Base-by-base conservation (phyloP, 1,140 invertebrate species). In the Drosophila azteca region DNA sequence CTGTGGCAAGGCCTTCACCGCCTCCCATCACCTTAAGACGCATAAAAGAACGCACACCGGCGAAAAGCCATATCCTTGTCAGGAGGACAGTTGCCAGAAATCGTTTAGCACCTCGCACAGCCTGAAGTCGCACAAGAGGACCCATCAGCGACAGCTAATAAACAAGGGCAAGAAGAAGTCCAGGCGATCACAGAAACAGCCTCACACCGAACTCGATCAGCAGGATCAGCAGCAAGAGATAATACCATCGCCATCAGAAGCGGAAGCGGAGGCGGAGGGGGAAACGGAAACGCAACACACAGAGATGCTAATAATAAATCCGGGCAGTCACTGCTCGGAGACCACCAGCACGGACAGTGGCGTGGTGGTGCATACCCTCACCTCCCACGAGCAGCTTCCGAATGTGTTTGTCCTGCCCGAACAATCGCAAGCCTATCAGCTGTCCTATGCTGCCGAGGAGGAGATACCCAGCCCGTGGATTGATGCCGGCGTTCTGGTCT, bases 1-100 rank as follows among this genome's bases (percentile, higher is more conserved):
- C 22, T 98, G 97, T 91, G 96, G 95, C 26, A 98, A 98, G 91
- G 95, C 97, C 0, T 99, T 99, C 91, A 97, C 97, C 6, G 97
- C 97, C 15, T 97, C 96, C 48, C 97, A 98, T 93, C 97, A 99
- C 92, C 92, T 99, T 43, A 98, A 98, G 93, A 97, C 95, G 4
- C 96, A 97, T 84, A 93, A 68, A 8, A 72, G 91, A 8, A 91
- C 87, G 35, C 90, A 92, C 29, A 91, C 87, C 0, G 90, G 91
- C 2, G 96, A 97, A 92, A 94, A 95, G 65, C 96, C 96, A 1
- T 97, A 96, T 92, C 93, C 94, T 9, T 98, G 96, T 92, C 93
- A 94, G 51, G 94, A 95, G 57, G 92, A 93, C 20, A 94, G 94
- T 65, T 97, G 97, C 91, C 93, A 94, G 53, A 95, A 96, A 81